phyloP scores from a whole-genome alignment of 2,888 invertebrate species.

The Dolichomitus sp. region DNA sequence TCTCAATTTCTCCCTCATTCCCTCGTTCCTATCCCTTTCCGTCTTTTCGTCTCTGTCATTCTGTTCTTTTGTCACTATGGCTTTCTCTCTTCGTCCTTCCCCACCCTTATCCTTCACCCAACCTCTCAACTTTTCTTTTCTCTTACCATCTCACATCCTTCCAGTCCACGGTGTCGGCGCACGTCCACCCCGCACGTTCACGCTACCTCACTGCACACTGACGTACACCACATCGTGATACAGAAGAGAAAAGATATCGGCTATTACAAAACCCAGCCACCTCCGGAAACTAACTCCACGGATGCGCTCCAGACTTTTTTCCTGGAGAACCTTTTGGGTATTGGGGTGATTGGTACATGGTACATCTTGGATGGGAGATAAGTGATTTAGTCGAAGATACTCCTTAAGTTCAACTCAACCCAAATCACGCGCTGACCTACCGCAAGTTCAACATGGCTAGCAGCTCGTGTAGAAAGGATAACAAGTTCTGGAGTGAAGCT shows the following conservation, averaged over 20 bases:
- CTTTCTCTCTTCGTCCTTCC: conserved; percentile 1
- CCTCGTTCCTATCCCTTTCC: conserved; percentile 68
- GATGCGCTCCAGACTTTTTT: conserved; percentile 4
- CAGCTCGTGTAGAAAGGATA: too few relatives aligned
- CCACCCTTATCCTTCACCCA: conserved; percentile 66
- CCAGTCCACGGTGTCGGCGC: conserved; percentile 66
- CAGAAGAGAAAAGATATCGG: conserved; percentile 84
- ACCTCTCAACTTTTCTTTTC: conserved; percentile 70
- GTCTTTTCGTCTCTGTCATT: conserved; percentile 54
- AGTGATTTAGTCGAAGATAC: not conserved
- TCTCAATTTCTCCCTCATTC: conserved; percentile 55
- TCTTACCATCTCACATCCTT: conserved; percentile 63
- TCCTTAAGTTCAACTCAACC: not conserved
- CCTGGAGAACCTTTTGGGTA: conserved; percentile 23
- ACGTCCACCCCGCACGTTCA: conserved; percentile 56
- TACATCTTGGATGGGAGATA: not conserved
- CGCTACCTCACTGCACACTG: conserved; percentile 41
- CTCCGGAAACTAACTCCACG: conserved; percentile 1
- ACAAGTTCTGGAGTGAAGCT: too few relatives aligned
- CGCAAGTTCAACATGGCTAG: not conserved
- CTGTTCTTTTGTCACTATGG: conserved; percentile 7
- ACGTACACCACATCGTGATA: conserved; percentile 75
- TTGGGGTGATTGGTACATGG: not conserved
- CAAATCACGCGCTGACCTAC: not conserved
- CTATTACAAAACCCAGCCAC: conserved; percentile 78